Evolutionary conservation across 2,888 invertebrate genomes (phyloP), one percentile per base, ranked within the genome.

Genomic region (Lordiphosa andalusiaca): DNA sequence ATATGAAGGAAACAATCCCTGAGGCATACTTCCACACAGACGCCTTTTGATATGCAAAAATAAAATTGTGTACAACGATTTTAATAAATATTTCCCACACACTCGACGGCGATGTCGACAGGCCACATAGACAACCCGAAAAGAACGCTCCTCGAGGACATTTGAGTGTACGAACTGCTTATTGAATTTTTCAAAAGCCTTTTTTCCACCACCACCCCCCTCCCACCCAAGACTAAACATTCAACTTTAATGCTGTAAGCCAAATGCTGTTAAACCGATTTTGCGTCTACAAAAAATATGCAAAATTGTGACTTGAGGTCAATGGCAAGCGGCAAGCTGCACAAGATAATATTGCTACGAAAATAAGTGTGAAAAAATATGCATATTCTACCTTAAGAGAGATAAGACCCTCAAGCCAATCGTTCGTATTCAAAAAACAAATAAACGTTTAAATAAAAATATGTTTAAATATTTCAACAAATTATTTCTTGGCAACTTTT

Each of bases 41-140:
- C 65, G 76, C 59, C 85, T 75, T 85, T 80, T 80, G 71, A 80
- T 80, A 84, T 80, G 81, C 60, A 76, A 85, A 81, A 81, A 67
- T 70, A 80, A 67, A 80, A 80, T 84, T 84, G 66, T 67, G 70
- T 67, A 67, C 85, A 77, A 53, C 85, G 69, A 81, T 80, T 80
- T 80, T 84, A 85, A 80, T 84, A 80, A 80, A 85, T 85, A 77
- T 83, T 69, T 73, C 62, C 70, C 61, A 62, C 56, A 69, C 69
- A 67, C 54, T 57, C 57, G 47, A 39, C 55, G 38, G 46, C 62
- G 35, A 37, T 40, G 30, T 25, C 49, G 44, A 57, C 49, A 19
- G 59, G 23, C 16, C 46, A 53, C 33, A 44, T 39, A 62, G 65
- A 54, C 61, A 49, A 25, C 30, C 30, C 44, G 30, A 66, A 49